phyloP scores from a whole-genome alignment of 2,888 invertebrate genomes.

The Patella depressa region DNA sequence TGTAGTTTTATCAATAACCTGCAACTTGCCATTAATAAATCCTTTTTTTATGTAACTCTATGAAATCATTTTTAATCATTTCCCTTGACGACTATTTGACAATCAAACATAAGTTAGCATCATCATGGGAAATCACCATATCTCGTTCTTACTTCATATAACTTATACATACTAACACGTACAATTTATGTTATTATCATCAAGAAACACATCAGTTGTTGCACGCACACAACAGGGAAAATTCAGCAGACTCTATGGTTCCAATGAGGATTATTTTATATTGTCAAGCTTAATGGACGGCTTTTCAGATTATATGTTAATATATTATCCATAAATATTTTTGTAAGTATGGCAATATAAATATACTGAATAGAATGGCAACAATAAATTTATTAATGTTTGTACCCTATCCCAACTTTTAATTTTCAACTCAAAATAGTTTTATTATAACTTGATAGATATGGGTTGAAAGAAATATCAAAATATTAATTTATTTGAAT shows the following conservation, averaged over 20 bases:
- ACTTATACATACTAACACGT: not conserved
- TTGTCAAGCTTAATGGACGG: not conserved
- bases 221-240: not conserved
- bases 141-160: not conserved
- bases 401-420: no score
- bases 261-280: not conserved
- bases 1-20: no score
- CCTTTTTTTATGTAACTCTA: no score
- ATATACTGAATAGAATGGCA: no score
- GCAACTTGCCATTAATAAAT: no score
- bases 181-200: not conserved
- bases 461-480: no score
- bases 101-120: not conserved
- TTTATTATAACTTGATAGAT: no score
- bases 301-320: not conserved
- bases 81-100: not conserved
- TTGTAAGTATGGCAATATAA: no score
- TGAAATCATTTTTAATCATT: not conserved
- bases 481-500: no score
- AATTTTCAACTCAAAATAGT: no score
- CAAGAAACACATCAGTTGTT: not conserved
- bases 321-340: no score
- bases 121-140: slow-evolving; percentile 1
- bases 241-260: not conserved
- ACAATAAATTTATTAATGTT: no score